A percentile compares a stretch with the other conserved stretches of the same genome.
These are phyloP conservation scores for Nebria brevicollis DNA, from an alignment of 2,888 invertebrate species.

Conservation along the genomic window DNA sequence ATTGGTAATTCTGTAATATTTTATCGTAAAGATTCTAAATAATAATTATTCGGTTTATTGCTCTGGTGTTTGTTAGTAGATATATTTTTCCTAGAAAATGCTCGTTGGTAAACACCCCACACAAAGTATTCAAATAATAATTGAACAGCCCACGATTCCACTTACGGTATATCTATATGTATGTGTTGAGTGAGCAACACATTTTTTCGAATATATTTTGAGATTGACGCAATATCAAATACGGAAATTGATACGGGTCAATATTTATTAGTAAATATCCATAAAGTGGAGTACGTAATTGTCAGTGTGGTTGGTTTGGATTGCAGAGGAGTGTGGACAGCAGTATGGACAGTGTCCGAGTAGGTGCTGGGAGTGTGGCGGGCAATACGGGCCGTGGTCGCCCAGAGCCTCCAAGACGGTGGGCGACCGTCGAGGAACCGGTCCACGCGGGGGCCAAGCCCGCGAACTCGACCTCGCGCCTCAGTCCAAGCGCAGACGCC, in stretches of 20 bases:
- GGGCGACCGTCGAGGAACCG: constrained; percentile 53
- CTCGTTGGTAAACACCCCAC: not conserved
- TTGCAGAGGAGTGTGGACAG: constrained; percentile 62
- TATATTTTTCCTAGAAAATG: not conserved
- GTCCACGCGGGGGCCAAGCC: constrained; percentile 57
- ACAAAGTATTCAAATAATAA: not conserved
- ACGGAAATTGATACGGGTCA: not conserved
- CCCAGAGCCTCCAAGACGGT: constrained; percentile 54
- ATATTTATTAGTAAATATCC: not conserved
- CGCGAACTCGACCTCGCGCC: constrained; percentile 56
- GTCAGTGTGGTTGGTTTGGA: constrained; percentile 30
- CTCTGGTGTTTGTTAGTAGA: too few relatives aligned
- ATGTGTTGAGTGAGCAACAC: not conserved
- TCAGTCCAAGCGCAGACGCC: constrained; percentile 64
- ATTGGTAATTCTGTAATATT: too few relatives aligned
- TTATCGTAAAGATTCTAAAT: too few relatives aligned
- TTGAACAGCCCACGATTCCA: not conserved
- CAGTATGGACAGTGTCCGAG: constrained; percentile 48
- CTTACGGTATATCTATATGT: not conserved
- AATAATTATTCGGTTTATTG: too few relatives aligned
- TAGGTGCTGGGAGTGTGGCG: constrained; percentile 25
- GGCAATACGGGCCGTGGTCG: constrained; percentile 52
- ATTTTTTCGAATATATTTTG: not conserved
- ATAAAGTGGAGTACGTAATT: constrained; percentile 1
- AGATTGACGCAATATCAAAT: not conserved